These are phyloP conservation scores for Neria commutata DNA, from an alignment of 2,888 invertebrate species.

Conservation along the genomic window DNA sequence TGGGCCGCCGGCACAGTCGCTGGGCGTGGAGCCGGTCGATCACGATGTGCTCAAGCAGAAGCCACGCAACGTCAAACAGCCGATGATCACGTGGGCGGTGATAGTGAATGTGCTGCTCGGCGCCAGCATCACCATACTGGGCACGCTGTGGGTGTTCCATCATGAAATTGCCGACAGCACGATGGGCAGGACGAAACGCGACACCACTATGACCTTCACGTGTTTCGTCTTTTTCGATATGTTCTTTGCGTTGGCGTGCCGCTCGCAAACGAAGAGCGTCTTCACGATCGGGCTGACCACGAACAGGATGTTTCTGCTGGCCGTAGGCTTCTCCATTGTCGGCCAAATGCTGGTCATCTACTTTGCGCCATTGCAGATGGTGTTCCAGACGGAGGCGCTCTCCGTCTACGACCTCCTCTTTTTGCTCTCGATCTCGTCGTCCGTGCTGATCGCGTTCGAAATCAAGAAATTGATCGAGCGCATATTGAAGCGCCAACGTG, in stretches of 20 bases:
- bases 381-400: constrained; percentile 97
- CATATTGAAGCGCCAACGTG: constrained; percentile 68
- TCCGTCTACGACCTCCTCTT: constrained; percentile 88
- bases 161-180: constrained; percentile 75
- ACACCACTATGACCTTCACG: constrained; percentile 99
- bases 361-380: constrained; percentile 91
- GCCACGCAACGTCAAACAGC: constrained; percentile 89
- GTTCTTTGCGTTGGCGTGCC: constrained; percentile 99
- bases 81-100: constrained; percentile 89
- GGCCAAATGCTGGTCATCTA: constrained; percentile 97
- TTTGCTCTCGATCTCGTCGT: constrained; percentile 90
- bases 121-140: constrained; percentile 92
- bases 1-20: constrained; percentile 79
- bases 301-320: constrained; percentile 88
- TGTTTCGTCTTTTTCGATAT: constrained; percentile 99
- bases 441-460: constrained; percentile 93
- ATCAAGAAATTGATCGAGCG: constrained; percentile 86
- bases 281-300: constrained; percentile 86
- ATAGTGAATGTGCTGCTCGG: constrained; percentile 91
- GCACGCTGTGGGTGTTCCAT: constrained; percentile 98
- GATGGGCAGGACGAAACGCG: constrained; percentile 83
- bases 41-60: constrained; percentile 93
- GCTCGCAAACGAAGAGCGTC: constrained; percentile 94
- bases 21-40: constrained; percentile 98
- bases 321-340: constrained; percentile 89